Evolutionary conservation across 2,888 invertebrate species (phyloP), one percentile per base, ranked within the genome.

Genomic region (Xylophagus ater): DNA sequence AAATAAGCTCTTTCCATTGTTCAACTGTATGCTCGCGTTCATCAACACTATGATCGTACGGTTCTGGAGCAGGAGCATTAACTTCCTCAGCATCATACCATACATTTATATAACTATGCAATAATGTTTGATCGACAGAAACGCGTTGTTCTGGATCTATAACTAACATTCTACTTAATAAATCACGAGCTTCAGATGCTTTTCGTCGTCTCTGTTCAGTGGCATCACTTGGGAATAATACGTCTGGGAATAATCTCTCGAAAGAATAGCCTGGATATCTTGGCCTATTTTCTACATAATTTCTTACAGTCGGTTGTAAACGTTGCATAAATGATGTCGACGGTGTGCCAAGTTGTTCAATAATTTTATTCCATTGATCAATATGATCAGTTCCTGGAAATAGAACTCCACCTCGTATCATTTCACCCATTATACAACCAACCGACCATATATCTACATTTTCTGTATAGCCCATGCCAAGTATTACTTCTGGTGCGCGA

Each of bases 51-150:
- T 97, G 94, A 69, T 98, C 97, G 70, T 98, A 98, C 21, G 93
- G 84, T 48, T 87, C 89, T 19, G 97, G 96, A 48, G 96, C 92
- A 44, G 97, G 96, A 69, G 93, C 97, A 70, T 98, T 96, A 46
- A 98, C 98, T 74, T 98, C 96, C 36, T 87, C 86, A 67, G 97
- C 96, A 69, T 98, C 97, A 69, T 93, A 98, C 98, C 98, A 98
- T 45, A 98, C 94, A 69, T 96, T 94, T 66, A 98, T 98, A 73
- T 98, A 99, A 45, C 96, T 93, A 68, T 99, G 98, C 65, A 90
- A 72, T 52, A 98, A 74, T 47, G 98, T 98, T 58, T 97, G 94
- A 67, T 97, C 96, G 38, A 99, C 97, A 36, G 92, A 93, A 73
- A 98, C 98, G 70, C 98, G 78, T 45, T 85, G 79, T 68, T 94